Percentiles rank a stretch among this genome's conserved stretches.
phyloP scores from a whole-genome alignment of 2,113 vertebrate genomes.

The Gobio gobio region DNA sequence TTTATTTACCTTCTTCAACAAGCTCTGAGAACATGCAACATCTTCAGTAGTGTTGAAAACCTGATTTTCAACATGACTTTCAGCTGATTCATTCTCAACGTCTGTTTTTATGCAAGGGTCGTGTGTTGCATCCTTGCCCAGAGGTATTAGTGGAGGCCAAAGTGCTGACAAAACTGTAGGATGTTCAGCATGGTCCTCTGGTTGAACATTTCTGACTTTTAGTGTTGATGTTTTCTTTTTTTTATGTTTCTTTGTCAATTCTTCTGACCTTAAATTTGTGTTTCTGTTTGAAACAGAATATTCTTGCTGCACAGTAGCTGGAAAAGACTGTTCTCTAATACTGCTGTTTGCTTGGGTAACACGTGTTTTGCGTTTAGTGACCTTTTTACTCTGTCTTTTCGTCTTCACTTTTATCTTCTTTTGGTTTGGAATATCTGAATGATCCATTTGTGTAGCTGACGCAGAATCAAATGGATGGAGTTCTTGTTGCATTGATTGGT shows the following conservation, averaged over 20 bases:
- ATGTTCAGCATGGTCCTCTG: neutral
- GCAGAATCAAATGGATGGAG: neutral
- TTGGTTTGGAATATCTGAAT: neutral
- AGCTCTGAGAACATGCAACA: neutral
- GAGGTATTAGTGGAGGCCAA: neutral
- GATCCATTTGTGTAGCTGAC: neutral
- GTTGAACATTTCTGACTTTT: neutral
- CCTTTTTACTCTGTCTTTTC: neutral
- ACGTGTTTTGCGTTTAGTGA: neutral
- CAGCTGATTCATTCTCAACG: neutral
- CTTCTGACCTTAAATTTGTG: neutral
- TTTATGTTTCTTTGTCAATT: neutral
- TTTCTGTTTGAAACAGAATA: neutral
- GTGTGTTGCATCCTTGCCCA: neutral
- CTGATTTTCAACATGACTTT: neutral
- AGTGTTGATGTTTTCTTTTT: slow-evolving; percentile 2
- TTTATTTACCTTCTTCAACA: slow-evolving; percentile 2
- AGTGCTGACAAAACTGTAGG: no score
- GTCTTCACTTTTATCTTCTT: neutral
- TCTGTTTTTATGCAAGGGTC: neutral
- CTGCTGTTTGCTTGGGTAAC: neutral
- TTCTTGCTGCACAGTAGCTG: neutral
- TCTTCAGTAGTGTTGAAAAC: neutral
- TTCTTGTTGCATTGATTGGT: slow-evolving; percentile 8
- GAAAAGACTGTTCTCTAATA: neutral